Evolutionary conservation across 2,888 invertebrate genomes (phyloP).

Genomic region (Bhutanitis thaidina): DNA sequence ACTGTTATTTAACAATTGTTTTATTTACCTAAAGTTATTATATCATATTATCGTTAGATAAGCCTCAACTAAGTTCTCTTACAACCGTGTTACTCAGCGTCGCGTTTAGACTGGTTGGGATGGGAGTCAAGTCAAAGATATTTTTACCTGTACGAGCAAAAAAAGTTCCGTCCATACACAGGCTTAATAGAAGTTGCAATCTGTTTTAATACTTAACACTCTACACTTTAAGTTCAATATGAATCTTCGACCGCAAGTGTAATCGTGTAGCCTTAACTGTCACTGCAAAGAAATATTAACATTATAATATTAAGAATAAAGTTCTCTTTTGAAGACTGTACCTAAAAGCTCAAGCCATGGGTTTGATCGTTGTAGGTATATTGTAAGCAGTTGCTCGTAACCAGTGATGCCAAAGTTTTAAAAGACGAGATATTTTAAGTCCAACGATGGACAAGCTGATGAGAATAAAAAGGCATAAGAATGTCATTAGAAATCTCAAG

Average conservation of each 20-base stretch:
- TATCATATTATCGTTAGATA: constrained; percentile 12
- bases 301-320: constrained; percentile 18
- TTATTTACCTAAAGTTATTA: not conserved
- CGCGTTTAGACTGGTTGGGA: constrained; percentile 60
- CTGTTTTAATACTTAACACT: constrained; percentile 24
- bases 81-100: constrained; percentile 42
- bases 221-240: constrained; percentile 12
- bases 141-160: constrained; percentile 75
- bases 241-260: constrained; percentile 36
- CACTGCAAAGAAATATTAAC: constrained; percentile 26
- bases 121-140: constrained; percentile 51
- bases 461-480: too few species aligned
- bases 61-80: constrained; percentile 12
- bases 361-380: constrained; percentile 52
- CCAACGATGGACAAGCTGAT: too few species aligned
- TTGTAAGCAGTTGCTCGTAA: constrained; percentile 68
- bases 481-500: too few species aligned
- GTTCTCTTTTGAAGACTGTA: constrained; percentile 16
- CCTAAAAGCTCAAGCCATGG: constrained; percentile 46
- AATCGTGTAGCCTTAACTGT: constrained; percentile 50
- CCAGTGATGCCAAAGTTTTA: constrained; percentile 51
- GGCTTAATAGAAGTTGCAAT: constrained; percentile 35
- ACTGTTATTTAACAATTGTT: constrained; percentile 4
- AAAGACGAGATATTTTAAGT: too few species aligned
- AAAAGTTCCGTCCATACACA: constrained; percentile 46